Base-by-base conservation (phyloP, 2,797 vertebrate species). In the Eulemur albifrons region DNA sequence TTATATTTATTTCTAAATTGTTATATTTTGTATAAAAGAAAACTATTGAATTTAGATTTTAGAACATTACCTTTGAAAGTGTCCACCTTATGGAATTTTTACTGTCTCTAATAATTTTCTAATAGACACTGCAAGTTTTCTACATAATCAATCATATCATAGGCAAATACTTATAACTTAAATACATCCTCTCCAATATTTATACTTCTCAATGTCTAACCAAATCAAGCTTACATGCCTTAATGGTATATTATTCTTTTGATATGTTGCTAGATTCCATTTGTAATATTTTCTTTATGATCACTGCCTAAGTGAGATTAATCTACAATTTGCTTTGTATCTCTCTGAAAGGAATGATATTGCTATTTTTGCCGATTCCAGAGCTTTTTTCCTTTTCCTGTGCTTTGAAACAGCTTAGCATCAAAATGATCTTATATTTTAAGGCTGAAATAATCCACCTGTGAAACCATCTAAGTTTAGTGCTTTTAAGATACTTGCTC, bases 1-100 rank as follows among this genome's bases (percentile, higher is more conserved):
- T 70, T 86, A 38, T 40, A 40, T 76, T 94, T 57, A 57, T 80
- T 94, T 93, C 69, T 96, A 89, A 94, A 38, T 82, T 96, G 15
- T 23, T 79, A n/a, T 25, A 61, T 4, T 90, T 63, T 89, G 32
- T 67, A 93, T 61, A 92, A 90, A 54, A 81, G 23, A 67, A 93
- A 91, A 81, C 21, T 76, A 93, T 4, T 23, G n/a, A 81, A 61
- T 93, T 93, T 77, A 85, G 27, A 90, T 67, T 93, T 93, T 77
- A 85, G 27, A 94, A 84, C 9, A 93, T 38, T 87, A 94, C 82
- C 7, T 80, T 80, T 93, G 35, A 61, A 95, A 83, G 9, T 88
- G 9, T 48, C 30, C 23, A 79, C 32, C 75, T 96, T 77, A 93
- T 0, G 54, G 20, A 97, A 90, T 81, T 50, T 14, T 88, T 67